These are phyloP conservation scores for Danaus melanippus DNA, from an alignment of 1,140 invertebrate species.

Conservation along the genomic window DNA sequence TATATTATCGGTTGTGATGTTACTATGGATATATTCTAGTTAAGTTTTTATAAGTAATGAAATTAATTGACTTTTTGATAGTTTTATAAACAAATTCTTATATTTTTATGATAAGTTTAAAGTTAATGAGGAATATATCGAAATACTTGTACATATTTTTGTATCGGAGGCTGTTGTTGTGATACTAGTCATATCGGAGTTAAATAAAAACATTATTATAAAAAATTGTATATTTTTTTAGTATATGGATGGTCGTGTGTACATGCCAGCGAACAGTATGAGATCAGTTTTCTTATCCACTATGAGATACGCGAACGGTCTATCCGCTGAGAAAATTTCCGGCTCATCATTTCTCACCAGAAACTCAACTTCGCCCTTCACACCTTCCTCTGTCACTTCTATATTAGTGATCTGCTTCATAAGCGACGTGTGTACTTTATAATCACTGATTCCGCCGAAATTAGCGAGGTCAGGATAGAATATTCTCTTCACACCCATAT, in stretches of 20 bases:
- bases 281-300: constrained; percentile 61
- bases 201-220: constrained; percentile 12
- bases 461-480: constrained; percentile 75
- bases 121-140: constrained; percentile 7
- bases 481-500: constrained; percentile 77
- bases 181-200: constrained; percentile 47
- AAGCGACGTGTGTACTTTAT: constrained; percentile 66
- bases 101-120: neutral
- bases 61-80: no score
- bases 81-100: no score
- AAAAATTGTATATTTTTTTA: constrained; percentile 11
- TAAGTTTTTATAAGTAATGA: no score
- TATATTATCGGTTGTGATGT: no score
- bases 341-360: constrained; percentile 34
- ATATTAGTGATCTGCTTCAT: constrained; percentile 78
- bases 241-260: constrained; percentile 34
- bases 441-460: constrained; percentile 74
- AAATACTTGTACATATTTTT: constrained; percentile 15
- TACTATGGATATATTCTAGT: no score
- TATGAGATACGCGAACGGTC: constrained; percentile 67
- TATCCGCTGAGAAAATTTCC: constrained; percentile 52
- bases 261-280: constrained; percentile 67
- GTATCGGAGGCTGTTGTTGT: constrained; percentile 37
- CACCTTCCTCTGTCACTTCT: constrained; percentile 82
- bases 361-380: constrained; percentile 69